Evolutionary conservation across 2,888 invertebrate species (phyloP).

Genomic region (Alsophila aescularia): DNA sequence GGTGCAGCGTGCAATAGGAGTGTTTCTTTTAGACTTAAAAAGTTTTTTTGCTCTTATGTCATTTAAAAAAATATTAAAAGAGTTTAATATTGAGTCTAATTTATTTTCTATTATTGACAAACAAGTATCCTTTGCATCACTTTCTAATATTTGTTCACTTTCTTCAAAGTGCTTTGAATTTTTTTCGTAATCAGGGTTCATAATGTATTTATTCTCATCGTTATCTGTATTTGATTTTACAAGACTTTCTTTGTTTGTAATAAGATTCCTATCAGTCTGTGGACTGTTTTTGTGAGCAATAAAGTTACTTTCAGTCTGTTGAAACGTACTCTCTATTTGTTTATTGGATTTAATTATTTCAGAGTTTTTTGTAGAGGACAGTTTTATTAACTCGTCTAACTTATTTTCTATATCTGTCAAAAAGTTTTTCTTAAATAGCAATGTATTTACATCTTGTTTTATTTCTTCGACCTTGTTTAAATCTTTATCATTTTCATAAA

Average conservation of each 20-base stretch:
- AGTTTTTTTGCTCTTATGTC: slow-evolving; percentile 49
- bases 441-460: background rate
- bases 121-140: slow-evolving; percentile 36
- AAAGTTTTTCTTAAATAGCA: background rate
- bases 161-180: slow-evolving; percentile 36
- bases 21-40: background rate
- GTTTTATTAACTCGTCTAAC: background rate
- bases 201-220: background rate
- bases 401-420: background rate
- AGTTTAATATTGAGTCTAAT: slow-evolving; percentile 56
- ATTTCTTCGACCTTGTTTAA: background rate
- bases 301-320: too few species aligned
- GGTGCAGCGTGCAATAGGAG: background rate
- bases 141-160: slow-evolving; percentile 41
- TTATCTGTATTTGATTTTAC: too few species aligned
- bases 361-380: too few species aligned
- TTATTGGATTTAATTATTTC: too few species aligned
- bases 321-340: background rate
- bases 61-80: slow-evolving; percentile 56
- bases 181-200: background rate
- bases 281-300: too few species aligned
- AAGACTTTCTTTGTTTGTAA: too few species aligned
- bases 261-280: too few species aligned
- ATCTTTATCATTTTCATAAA: background rate
- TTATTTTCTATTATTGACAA: slow-evolving; percentile 59